Evolutionary conservation across 1,140 invertebrate species (phyloP).

Genomic region (Drosophila guanche): DNA sequence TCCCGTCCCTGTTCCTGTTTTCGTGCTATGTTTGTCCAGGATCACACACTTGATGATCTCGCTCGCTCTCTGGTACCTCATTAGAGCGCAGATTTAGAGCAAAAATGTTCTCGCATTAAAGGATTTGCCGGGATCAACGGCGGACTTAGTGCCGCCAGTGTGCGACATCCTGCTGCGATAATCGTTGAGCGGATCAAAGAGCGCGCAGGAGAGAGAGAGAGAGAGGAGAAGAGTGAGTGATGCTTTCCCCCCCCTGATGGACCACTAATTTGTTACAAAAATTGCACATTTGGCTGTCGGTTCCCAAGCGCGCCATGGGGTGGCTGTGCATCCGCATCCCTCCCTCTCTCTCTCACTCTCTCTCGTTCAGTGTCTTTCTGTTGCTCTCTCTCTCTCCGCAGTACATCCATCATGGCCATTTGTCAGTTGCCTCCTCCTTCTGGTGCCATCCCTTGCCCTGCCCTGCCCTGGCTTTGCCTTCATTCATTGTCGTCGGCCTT

Average conservation of each 20-base stretch:
- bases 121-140: conserved; percentile 63
- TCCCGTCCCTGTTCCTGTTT: no score
- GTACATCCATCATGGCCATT: conserved; percentile 71
- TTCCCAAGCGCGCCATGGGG: conserved; percentile 48
- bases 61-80: conserved; percentile 13
- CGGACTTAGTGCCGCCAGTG: conserved; percentile 5
- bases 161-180: conserved; percentile 40
- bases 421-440: conserved; percentile 59
- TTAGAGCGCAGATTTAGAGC: conserved; percentile 69
- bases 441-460: background rate
- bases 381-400: background rate
- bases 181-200: conserved; percentile 34
- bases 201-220: background rate
- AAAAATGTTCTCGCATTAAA: conserved; percentile 57
- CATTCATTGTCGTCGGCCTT: conserved; percentile 48
- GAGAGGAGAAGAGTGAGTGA: no score
- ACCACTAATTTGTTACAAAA: conserved; percentile 76
- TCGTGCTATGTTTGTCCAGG: no score
- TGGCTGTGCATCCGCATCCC: conserved; percentile 33
- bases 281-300: conserved; percentile 66
- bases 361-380: conserved; percentile 13
- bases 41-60: no score
- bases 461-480: conserved; percentile 5
- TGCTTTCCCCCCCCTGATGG: conserved; percentile 1
- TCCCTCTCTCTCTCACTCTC: conserved; percentile 36